Base-by-base conservation (phyloP, 2,888 invertebrate species). In the Carterocephalus palaemon region DNA sequence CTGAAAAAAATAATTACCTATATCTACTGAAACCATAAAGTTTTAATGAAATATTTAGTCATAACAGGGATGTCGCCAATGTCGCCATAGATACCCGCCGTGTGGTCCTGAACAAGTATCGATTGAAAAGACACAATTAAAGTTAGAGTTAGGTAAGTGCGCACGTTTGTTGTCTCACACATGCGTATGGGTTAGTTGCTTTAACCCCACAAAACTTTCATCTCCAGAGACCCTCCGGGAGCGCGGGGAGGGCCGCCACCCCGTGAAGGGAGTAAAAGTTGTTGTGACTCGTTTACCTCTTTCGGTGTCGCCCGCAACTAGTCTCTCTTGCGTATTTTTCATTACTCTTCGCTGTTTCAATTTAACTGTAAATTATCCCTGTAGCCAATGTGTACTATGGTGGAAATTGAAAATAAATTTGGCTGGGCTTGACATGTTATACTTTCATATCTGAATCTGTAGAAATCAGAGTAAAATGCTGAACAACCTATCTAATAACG, bases 81-180 rank as follows among this genome's bases (percentile, higher is more conserved):
- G n/a, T n/a, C n/a, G n/a, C n/a, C 17, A 6, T 4, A 10, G 16
- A n/a, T n/a, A n/a, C n/a, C 56, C 51, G 52, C 54, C 4, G 38
- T 38, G 24, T 5, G 60, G 54, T 67, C 63, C 64, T 61, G 64
- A 64, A 68, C 62, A 66, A 71, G 71, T 84, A 85, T 86, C 81
- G 86, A 86, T 86, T 86, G 84, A 82, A 85, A 84, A 78, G 83
- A 81, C 81, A 83, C 84, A 86, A 86, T 86, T 86, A 86, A 85
- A 86, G 75, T 86, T 84, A 76, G 79, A 79, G 84, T 84, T 83
- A 78, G 81, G 78, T 80, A 81, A 79, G 72, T 78, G 74, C 77
- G 75, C 67, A 47, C 75, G 78, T 80, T 80, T 82, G 79, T 82
- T 82, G 81, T 81, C 82, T 80, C 78, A 65, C 73, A 71, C 69